A percentile compares a stretch with the other conserved stretches of the same genome.
Evolutionary conservation across 2,113 vertebrate genomes (phyloP).

Genomic region (Scytalopus superciliaris): DNA sequence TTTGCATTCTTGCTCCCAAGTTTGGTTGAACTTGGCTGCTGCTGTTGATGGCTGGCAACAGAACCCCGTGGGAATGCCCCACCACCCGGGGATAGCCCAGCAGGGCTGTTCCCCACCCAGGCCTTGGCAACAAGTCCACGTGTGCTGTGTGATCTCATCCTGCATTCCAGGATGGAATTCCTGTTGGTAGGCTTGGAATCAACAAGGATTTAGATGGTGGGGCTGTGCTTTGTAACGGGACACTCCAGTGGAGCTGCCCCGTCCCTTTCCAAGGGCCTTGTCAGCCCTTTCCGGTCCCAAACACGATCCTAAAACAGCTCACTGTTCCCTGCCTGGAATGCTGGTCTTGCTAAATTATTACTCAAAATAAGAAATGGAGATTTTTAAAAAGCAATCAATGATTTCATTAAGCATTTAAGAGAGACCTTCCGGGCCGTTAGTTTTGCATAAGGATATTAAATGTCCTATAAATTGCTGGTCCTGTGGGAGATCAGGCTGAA

Average conservation of each 20-base stretch:
- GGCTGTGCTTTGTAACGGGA: not conserved
- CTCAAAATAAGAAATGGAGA: not conserved
- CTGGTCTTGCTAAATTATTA: not conserved
- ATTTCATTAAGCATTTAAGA: not conserved
- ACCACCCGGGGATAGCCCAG: not conserved
- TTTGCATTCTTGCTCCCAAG: not conserved
- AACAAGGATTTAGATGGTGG: not conserved
- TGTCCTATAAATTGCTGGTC: not conserved
- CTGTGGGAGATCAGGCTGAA: not conserved
- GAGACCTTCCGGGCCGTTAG: not conserved
- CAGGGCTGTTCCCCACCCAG: not conserved
- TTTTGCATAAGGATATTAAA: not conserved
- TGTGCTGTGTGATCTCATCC: fast-evolving
- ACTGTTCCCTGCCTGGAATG: not conserved
- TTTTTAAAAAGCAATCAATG: not conserved
- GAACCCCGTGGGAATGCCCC: not conserved
- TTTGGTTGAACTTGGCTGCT: conserved; percentile 58
- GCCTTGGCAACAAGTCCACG: not conserved
- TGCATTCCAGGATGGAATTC: not conserved
- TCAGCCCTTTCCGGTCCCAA: not conserved
- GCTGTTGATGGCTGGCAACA: conserved; percentile 60
- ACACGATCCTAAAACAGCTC: not conserved
- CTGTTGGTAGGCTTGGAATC: not conserved
- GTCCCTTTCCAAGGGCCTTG: not conserved
- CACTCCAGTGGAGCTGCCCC: not conserved